Evolutionary conservation across 1,140 invertebrate genomes (phyloP).

Genomic region (Drosophila murphyi): DNA sequence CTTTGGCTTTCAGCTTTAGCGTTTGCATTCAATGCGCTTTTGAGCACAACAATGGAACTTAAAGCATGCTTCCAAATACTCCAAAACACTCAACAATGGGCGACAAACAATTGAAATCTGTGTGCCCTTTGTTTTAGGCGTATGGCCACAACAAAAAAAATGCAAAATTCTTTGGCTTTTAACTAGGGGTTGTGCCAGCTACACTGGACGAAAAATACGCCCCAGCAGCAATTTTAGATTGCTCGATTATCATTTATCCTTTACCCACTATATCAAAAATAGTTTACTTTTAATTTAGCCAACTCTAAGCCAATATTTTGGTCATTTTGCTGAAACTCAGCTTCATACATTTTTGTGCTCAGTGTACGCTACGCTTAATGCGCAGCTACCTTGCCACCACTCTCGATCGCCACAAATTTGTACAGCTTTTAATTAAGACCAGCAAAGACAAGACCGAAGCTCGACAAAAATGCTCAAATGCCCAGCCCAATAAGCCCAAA

Average conservation of each 20-base stretch:
- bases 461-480: slow-evolving; percentile 35
- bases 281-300: too few relatives aligned
- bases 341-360: neutral
- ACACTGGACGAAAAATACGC: neutral
- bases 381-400: neutral
- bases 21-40: slow-evolving; percentile 62
- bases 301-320: too few relatives aligned
- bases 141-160: slow-evolving; percentile 24
- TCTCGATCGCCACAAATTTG: slow-evolving; percentile 60
- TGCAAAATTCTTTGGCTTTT: slow-evolving; percentile 21
- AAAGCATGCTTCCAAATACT: slow-evolving; percentile 73
- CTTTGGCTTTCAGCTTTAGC: slow-evolving; percentile 25
- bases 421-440: slow-evolving; percentile 79
- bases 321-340: too few relatives aligned
- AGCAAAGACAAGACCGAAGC: slow-evolving; percentile 64
- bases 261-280: too few relatives aligned
- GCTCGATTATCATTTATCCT: too few relatives aligned
- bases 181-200: slow-evolving; percentile 46
- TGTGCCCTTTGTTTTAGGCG: slow-evolving; percentile 78
- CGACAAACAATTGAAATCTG: slow-evolving; percentile 82
- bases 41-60: slow-evolving; percentile 67
- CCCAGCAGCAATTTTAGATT: too few relatives aligned
- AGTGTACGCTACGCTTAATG: neutral
- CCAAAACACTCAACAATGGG: slow-evolving; percentile 62
- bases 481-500: slow-evolving; percentile 46